phyloP scores from a whole-genome alignment of 1,140 invertebrate species.

The Drosophila teissieri region DNA sequence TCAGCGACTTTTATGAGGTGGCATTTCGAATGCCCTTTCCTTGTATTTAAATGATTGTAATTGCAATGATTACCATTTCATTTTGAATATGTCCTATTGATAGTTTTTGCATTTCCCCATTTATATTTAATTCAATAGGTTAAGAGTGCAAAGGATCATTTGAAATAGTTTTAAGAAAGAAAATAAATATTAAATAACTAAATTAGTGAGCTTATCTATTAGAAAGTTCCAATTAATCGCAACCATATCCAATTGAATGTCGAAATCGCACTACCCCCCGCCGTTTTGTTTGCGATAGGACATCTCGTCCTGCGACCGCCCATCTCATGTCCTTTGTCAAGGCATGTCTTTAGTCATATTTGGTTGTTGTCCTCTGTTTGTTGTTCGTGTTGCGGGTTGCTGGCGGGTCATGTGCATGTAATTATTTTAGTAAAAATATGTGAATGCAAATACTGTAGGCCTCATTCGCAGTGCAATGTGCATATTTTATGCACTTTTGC shows the following conservation, averaged over 20 bases:
- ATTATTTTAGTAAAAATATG: slow-evolving; percentile 78
- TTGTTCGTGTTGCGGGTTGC: slow-evolving; percentile 20
- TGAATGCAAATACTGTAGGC: slow-evolving; percentile 77
- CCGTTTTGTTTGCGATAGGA: slow-evolving; percentile 3
- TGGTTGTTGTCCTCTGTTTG: slow-evolving; percentile 32
- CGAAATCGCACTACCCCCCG: not conserved
- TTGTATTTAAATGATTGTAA: too few relatives aligned
- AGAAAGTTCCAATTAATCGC: not conserved
- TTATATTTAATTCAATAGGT: too few relatives aligned
- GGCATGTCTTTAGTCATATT: slow-evolving; percentile 70
- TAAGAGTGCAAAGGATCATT: too few relatives aligned
- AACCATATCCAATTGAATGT: not conserved
- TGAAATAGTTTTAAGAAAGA: too few relatives aligned
- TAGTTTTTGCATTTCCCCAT: too few relatives aligned
- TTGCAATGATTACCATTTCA: too few relatives aligned
- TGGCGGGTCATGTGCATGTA: slow-evolving; percentile 73
- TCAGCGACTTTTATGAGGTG: too few relatives aligned
- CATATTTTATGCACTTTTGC: slow-evolving; percentile 78
- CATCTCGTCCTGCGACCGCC: slow-evolving; percentile 48
- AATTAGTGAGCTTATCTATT: not conserved
- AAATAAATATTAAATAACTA: too few relatives aligned
- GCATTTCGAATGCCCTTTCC: not conserved
- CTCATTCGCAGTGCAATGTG: slow-evolving; percentile 46
- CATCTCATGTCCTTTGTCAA: slow-evolving; percentile 43
- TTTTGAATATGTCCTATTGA: too few relatives aligned